Evolutionary conservation across 2,888 invertebrate genomes (phyloP), one percentile per base, ranked within the genome.

Genomic region (Meandrusa payeni): DNA sequence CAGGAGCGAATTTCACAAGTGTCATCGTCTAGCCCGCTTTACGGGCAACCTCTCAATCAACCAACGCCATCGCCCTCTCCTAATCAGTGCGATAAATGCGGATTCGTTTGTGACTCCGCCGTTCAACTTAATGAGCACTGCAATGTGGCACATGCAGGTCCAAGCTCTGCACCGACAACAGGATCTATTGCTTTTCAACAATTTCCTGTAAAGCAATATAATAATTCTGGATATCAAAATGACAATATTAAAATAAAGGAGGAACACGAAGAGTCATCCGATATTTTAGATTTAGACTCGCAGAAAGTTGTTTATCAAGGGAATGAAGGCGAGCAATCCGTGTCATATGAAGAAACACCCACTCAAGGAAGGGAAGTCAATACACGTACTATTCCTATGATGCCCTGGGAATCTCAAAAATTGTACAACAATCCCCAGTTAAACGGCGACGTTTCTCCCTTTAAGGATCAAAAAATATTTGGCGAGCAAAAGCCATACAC

Each of bases 271-370:
- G 91, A 93, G 46, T 93, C 93, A 32, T 92, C 93, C 6, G 96
- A 96, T 63, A 94, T 96, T 52, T 88, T 96, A 41, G 96, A 96
- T 70, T 82, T 96, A 48, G 96, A 96, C 69, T 96, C 95, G 1
- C 96, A 96, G 67, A 96, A 96, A 81, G 95, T 96, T 51, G 95
- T 96, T 1, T 93, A 92, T 60, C 90, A 91, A 52, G 91, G 91
- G 43, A 89, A 90, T 57, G 91, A 89, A 57, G 89, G 89, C 40
- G 87, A 87, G 20, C 74, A 71, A 38, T 73, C 85, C 7, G 57
- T 73, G 4, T 54, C 70, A 2, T 86, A 80, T 53, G 88, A 88
- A 43, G 83, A 81, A 46, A 51, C 76, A 3, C 64, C 76, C 5
- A 47, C 76, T 9, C 82, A 78, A 58, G 76, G 72, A 7, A 73